These are phyloP conservation scores for Chromis chromis DNA, from an alignment of 2,797 vertebrate genomes.

Conservation along the genomic window DNA sequence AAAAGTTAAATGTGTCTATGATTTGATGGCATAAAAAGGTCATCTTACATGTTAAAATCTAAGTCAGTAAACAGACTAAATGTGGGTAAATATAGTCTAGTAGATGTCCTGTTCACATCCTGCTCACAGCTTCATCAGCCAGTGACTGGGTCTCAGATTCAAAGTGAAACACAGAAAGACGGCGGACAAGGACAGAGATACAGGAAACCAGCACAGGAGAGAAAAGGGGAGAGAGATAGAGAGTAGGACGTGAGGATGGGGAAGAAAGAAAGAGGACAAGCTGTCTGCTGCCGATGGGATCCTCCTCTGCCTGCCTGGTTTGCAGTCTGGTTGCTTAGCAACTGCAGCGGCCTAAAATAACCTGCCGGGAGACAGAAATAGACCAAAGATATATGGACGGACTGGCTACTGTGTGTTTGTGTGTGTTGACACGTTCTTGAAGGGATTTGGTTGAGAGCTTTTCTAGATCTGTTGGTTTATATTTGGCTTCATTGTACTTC, in stretches of 20 bases:
- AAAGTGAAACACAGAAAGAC: slow-evolving; percentile 10
- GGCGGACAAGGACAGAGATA: slow-evolving; percentile 7
- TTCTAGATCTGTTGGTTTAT: slow-evolving; percentile 16
- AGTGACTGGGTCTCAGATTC: background rate
- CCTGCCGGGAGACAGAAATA: slow-evolving; percentile 85
- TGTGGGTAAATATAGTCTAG: background rate
- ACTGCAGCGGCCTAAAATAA: slow-evolving; percentile 87
- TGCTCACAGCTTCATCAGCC: slow-evolving; percentile 5
- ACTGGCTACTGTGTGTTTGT: slow-evolving; percentile 45
- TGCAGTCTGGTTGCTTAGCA: slow-evolving; percentile 87
- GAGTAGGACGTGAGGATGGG: slow-evolving; percentile 41
- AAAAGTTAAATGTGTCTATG: no score
- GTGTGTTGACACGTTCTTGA: slow-evolving; percentile 30
- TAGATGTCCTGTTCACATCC: background rate
- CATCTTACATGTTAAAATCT: background rate
- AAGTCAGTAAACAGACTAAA: background rate
- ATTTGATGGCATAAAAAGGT: background rate
- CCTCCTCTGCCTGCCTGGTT: slow-evolving; percentile 78
- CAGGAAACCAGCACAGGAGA: slow-evolving; percentile 11
- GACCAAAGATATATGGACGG: slow-evolving; percentile 78
- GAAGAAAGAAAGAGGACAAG: slow-evolving; percentile 73
- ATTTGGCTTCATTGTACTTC: background rate
- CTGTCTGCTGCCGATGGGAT: slow-evolving; percentile 82
- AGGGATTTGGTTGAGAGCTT: slow-evolving; percentile 17
- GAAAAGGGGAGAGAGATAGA: slow-evolving; percentile 27